Conservation (phyloP, 1,140 invertebrate species). For the Chelonus insularis region DNA sequence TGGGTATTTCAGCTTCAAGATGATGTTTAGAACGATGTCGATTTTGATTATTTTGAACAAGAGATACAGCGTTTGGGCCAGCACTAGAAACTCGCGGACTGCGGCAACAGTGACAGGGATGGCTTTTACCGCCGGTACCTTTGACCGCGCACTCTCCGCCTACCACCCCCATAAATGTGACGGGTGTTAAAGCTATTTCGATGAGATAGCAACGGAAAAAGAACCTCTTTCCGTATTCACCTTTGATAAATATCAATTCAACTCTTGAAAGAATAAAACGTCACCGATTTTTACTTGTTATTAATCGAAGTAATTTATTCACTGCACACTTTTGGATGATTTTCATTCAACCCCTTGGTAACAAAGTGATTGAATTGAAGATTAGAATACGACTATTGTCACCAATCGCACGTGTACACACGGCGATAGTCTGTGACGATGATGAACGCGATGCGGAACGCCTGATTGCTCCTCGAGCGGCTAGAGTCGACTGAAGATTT, state of each 20-base stretch:
- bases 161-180: constrained; percentile 55
- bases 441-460: too few species aligned
- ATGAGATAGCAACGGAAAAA: constrained; percentile 1
- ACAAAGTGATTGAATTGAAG: too few species aligned
- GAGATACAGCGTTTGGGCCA: constrained; percentile 33
- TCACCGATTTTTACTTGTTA: too few species aligned
- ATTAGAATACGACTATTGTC: too few species aligned
- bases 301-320: too few species aligned
- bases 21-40: constrained; percentile 27
- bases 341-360: too few species aligned
- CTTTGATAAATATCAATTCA: too few species aligned
- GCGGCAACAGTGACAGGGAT: constrained; percentile 53
- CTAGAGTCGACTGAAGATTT: constrained; percentile 51
- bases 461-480: constrained; percentile 38
- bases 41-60: constrained; percentile 36
- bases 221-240: too few species aligned
- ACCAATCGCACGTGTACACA: not conserved
- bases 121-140: constrained; percentile 49
- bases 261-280: not conserved
- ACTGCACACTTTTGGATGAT: too few species aligned
- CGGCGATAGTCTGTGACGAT: too few species aligned
- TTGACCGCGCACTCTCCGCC: constrained; percentile 55
- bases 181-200: constrained; percentile 21
- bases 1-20: constrained; percentile 11
- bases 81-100: constrained; percentile 41